Percentiles rank a stretch among this genome's conserved stretches.
phyloP scores from a whole-genome alignment of 2,113 vertebrate species.

The Cyprinodon variegatus region DNA sequence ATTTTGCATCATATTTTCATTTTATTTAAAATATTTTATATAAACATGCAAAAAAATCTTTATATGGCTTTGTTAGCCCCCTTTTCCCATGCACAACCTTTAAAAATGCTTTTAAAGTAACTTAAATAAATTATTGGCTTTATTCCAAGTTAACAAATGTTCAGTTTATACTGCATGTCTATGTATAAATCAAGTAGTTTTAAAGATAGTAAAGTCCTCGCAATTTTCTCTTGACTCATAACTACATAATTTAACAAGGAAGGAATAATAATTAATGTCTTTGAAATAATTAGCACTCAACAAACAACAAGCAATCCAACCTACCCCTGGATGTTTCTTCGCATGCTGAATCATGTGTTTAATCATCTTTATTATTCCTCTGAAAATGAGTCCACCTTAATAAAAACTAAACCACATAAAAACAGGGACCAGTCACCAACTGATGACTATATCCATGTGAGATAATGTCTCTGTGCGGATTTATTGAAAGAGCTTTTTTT shows the following conservation, averaged over 20 bases:
- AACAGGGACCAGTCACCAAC: constrained; percentile 7
- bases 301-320: constrained; percentile 32
- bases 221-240: not conserved
- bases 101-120: not conserved
- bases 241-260: too few relatives aligned
- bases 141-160: not conserved
- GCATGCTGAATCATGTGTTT: constrained; percentile 62
- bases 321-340: constrained; percentile 78
- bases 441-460: constrained; percentile 24
- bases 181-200: not conserved
- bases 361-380: constrained; percentile 62
- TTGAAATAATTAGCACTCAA: not conserved
- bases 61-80: not conserved
- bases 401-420: not conserved
- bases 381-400: constrained; percentile 16
- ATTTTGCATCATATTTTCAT: not conserved
- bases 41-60: not conserved
- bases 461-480: constrained; percentile 17
- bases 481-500: constrained; percentile 18
- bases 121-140: not conserved
- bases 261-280: not conserved
- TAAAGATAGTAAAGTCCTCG: too few relatives aligned
- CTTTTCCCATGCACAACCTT: not conserved
- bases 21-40: not conserved
- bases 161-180: not conserved